Conservation (phyloP, 2,888 invertebrate genomes). For the Argynnis bischoffii region DNA sequence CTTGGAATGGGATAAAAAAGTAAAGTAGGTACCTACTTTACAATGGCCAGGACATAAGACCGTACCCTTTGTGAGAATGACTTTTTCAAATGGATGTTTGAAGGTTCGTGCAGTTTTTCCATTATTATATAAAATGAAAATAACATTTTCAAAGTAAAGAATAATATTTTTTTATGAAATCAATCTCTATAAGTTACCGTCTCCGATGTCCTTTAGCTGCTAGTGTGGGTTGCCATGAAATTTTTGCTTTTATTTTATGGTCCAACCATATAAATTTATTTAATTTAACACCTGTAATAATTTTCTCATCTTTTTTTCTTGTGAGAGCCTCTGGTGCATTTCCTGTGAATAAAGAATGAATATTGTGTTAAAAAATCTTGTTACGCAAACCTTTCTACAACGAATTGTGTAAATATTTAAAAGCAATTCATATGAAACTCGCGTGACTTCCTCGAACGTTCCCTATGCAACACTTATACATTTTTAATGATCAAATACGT, state of each 20-base stretch:
- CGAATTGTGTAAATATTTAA: slow-evolving; percentile 22
- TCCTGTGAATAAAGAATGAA: slow-evolving; percentile 48
- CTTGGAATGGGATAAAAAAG: slow-evolving; percentile 20
- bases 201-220: slow-evolving; percentile 51
- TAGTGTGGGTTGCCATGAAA: slow-evolving; percentile 64
- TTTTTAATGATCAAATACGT: slow-evolving; percentile 19
- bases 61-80: slow-evolving; percentile 7
- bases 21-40: slow-evolving; percentile 1
- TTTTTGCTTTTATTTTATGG: slow-evolving; percentile 65
- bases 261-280: slow-evolving; percentile 70
- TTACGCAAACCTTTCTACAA: slow-evolving; percentile 11
- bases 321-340: slow-evolving; percentile 56
- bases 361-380: slow-evolving; percentile 9
- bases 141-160: too few relatives aligned
- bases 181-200: slow-evolving; percentile 50
- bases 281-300: slow-evolving; percentile 62
- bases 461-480: slow-evolving; percentile 15
- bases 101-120: not conserved
- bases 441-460: slow-evolving; percentile 26
- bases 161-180: not conserved
- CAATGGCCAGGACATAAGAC: slow-evolving; percentile 8
- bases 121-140: too few relatives aligned
- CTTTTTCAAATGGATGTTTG: not conserved
- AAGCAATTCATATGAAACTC: slow-evolving; percentile 19
- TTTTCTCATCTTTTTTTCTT: slow-evolving; percentile 51